A percentile compares a stretch with the other conserved stretches of the same genome.
Conservation (phyloP, 2,797 vertebrate species). For the Danio tinwini region DNA sequence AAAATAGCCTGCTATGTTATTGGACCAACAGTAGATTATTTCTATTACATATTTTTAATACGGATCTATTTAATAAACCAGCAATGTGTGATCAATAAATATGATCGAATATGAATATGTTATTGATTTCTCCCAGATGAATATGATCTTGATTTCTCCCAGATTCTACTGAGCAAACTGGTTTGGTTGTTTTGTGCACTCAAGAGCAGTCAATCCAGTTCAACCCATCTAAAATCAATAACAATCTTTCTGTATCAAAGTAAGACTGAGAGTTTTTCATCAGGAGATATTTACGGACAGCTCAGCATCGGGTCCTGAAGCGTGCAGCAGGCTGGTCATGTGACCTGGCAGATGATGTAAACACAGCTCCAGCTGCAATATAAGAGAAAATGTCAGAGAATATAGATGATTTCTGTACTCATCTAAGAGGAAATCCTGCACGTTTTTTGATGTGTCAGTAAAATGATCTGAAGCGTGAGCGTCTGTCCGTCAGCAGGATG, state of each 20-base stretch:
- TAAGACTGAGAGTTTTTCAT: not conserved
- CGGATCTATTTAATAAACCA: not conserved
- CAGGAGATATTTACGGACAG: constrained; percentile 10
- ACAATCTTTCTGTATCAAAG: not conserved
- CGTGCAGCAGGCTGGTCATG: constrained; percentile 21
- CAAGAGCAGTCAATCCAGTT: not conserved
- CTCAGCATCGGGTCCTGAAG: not conserved
- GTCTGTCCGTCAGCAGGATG: constrained; percentile 15
- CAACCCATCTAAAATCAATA: not conserved
- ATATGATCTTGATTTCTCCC: too few species aligned
- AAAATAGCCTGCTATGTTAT: not conserved
- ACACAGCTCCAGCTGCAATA: not conserved
- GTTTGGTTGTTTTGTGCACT: not conserved
- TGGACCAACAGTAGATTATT: too few species aligned
- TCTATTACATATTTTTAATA: not conserved
- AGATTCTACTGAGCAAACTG: not conserved
- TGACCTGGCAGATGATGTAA: constrained; percentile 9
- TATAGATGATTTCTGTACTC: not conserved
- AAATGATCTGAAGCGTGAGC: not conserved
- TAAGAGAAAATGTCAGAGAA: not conserved
- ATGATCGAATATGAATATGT: not conserved
- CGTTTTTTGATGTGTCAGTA: not conserved
- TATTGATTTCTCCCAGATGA: not conserved
- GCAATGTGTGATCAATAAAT: not conserved
- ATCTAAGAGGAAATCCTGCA: too few species aligned